phyloP scores from a whole-genome alignment of 2,888 invertebrate species.

The Sabatieria punctata region DNA sequence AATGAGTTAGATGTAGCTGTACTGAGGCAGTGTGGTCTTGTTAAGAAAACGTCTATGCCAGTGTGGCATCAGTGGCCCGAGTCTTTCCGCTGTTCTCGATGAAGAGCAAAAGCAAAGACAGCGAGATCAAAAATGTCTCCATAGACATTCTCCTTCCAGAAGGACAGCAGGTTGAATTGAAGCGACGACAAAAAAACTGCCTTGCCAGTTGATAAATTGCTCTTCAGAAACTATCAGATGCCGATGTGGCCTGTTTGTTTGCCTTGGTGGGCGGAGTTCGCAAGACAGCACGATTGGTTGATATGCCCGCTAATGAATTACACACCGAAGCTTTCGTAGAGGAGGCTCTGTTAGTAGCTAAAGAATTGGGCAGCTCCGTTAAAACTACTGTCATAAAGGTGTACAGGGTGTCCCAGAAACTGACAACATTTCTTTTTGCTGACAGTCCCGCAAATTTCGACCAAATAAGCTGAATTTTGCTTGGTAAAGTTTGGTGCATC shows the following conservation, averaged over 20 bases:
- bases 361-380: slow-evolving; percentile 11
- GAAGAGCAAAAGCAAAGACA: slow-evolving; percentile 33
- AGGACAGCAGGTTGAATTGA: slow-evolving; percentile 14
- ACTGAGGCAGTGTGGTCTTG: slow-evolving; percentile 53
- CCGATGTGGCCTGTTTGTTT: slow-evolving; percentile 30
- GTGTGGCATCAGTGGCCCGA: slow-evolving; percentile 60
- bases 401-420: no score
- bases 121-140: slow-evolving; percentile 11
- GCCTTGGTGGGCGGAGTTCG: slow-evolving; percentile 40
- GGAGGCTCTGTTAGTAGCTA: slow-evolving; percentile 39
- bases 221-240: slow-evolving; percentile 12
- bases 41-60: slow-evolving; percentile 56
- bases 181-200: no score
- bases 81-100: slow-evolving; percentile 55
- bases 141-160: slow-evolving; percentile 20
- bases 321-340: slow-evolving; percentile 55
- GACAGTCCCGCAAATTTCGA: no score
- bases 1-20: background rate
- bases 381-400: slow-evolving; percentile 14
- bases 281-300: slow-evolving; percentile 60
- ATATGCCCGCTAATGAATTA: slow-evolving; percentile 68
- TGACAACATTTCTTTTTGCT: no score
- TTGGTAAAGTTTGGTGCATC: slow-evolving; percentile 5
- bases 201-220: no score
- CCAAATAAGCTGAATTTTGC: no score